phyloP scores from a whole-genome alignment of 2,888 invertebrate genomes.

The Silvanus unidentatus region DNA sequence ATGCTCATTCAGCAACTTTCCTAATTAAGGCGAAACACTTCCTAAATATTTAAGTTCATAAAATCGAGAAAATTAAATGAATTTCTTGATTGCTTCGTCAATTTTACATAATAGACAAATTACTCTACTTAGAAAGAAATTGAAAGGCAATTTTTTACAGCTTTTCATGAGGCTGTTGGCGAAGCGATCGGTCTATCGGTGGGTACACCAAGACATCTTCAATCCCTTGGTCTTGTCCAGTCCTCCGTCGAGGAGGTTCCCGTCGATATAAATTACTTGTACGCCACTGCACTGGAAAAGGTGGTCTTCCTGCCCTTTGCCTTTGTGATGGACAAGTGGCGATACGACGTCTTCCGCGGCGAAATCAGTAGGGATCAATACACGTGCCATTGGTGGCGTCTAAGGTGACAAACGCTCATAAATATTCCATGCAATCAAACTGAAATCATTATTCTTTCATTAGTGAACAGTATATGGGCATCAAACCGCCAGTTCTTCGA shows the following conservation, averaged over 20 bases:
- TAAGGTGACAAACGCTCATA: slow-evolving; percentile 53
- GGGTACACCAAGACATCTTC: slow-evolving; percentile 77
- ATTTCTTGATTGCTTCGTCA: too few relatives aligned
- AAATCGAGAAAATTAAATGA: neutral
- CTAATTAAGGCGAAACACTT: slow-evolving; percentile 1
- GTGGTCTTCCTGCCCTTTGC: slow-evolving; percentile 79
- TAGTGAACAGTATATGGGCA: slow-evolving; percentile 78
- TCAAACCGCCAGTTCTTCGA: slow-evolving; percentile 78
- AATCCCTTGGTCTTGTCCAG: slow-evolving; percentile 73
- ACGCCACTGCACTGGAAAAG: slow-evolving; percentile 80
- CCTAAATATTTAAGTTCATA: neutral
- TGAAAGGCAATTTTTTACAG: slow-evolving; percentile 41
- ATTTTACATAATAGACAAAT: too few relatives aligned
- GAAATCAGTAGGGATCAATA: slow-evolving; percentile 68
- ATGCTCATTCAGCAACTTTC: slow-evolving; percentile 3
- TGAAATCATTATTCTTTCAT: neutral
- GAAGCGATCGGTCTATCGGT: slow-evolving; percentile 84
- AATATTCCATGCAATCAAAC: neutral
- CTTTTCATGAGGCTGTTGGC: slow-evolving; percentile 90
- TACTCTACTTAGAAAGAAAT: too few relatives aligned
- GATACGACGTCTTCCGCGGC: slow-evolving; percentile 79
- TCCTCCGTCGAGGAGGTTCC: slow-evolving; percentile 75
- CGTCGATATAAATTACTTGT: slow-evolving; percentile 79
- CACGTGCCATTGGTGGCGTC: slow-evolving; percentile 84
- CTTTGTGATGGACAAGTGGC: slow-evolving; percentile 77